Conservation (phyloP, 2,113 vertebrate species). For the Pogona vitticeps region DNA sequence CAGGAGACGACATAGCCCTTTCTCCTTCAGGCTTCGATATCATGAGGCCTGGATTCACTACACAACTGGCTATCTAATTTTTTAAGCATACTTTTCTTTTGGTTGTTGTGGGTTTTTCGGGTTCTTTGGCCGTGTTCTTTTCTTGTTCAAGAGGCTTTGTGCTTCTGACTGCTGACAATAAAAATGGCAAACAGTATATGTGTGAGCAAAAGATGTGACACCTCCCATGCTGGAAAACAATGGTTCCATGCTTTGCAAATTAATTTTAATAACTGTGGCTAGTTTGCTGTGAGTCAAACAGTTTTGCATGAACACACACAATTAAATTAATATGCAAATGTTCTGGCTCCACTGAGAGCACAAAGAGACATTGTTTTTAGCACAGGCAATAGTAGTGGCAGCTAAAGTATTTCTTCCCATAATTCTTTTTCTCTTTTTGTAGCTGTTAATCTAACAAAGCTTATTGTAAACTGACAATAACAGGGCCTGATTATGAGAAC, state of each 20-base stretch:
- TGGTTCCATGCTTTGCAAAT: conserved; percentile 65
- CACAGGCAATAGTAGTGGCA: conserved; percentile 47
- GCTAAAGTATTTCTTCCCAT: background rate
- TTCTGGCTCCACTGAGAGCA: conserved; percentile 66
- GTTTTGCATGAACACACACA: conserved; percentile 80
- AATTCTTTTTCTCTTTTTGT: background rate
- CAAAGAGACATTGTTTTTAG: conserved; percentile 62
- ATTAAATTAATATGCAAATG: conserved; percentile 83
- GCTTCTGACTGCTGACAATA: background rate
- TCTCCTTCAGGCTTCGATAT: too few relatives aligned
- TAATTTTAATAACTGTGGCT: conserved; percentile 77
- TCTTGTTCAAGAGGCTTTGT: background rate
- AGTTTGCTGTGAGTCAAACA: conserved; percentile 73
- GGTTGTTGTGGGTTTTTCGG: too few relatives aligned
- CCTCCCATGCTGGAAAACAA: conserved; percentile 61
- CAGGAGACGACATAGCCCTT: too few relatives aligned
- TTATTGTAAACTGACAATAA: background rate
- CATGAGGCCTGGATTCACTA: too few relatives aligned
- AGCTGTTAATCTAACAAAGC: background rate
- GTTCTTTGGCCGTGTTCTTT: background rate
- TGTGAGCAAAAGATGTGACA: conserved; percentile 52
- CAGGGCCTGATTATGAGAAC: too few relatives aligned
- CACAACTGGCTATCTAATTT: background rate
- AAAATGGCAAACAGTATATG: conserved; percentile 24
- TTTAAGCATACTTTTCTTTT: too few relatives aligned